These are phyloP conservation scores for Drosophila anomalata DNA, from an alignment of 2,888 invertebrate genomes.

Conservation along the genomic window DNA sequence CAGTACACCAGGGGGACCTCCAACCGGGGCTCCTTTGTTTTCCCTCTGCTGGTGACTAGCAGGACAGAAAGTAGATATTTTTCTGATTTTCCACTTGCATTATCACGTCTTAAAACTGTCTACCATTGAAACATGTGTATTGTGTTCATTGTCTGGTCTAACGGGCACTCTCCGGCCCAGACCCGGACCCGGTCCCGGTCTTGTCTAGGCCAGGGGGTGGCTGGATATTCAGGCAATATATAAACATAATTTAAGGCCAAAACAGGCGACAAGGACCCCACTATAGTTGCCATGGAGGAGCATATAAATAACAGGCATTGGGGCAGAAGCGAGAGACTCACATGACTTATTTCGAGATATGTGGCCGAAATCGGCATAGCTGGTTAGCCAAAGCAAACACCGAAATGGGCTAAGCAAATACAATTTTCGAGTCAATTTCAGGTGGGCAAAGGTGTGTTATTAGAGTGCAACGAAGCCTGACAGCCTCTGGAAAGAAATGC, in stretches of 20 bases:
- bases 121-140: slow-evolving; percentile 54
- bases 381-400: slow-evolving; percentile 11
- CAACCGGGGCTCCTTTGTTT: slow-evolving; percentile 17
- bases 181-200: neutral
- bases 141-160: slow-evolving; percentile 40
- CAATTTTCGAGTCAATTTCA: slow-evolving; percentile 19
- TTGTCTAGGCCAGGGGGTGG: neutral
- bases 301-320: slow-evolving; percentile 37
- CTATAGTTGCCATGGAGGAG: slow-evolving; percentile 23
- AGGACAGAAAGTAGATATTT: slow-evolving; percentile 47
- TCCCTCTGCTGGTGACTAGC: slow-evolving; percentile 46
- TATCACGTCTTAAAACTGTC: slow-evolving; percentile 69
- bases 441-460: slow-evolving; percentile 1
- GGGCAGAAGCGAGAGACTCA: slow-evolving; percentile 10
- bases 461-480: neutral
- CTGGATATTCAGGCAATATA: slow-evolving; percentile 40
- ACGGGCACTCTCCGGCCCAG: slow-evolving; percentile 27
- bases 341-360: slow-evolving; percentile 15
- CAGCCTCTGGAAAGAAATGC: neutral
- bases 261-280: slow-evolving; percentile 2
- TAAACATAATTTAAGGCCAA: slow-evolving; percentile 54
- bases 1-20: slow-evolving; percentile 2
- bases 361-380: slow-evolving; percentile 13
- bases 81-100: slow-evolving; percentile 69
- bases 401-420: slow-evolving; percentile 23